Evolutionary conservation across 1,140 invertebrate species (phyloP).

Genomic region (Cotesia vestalis): DNA sequence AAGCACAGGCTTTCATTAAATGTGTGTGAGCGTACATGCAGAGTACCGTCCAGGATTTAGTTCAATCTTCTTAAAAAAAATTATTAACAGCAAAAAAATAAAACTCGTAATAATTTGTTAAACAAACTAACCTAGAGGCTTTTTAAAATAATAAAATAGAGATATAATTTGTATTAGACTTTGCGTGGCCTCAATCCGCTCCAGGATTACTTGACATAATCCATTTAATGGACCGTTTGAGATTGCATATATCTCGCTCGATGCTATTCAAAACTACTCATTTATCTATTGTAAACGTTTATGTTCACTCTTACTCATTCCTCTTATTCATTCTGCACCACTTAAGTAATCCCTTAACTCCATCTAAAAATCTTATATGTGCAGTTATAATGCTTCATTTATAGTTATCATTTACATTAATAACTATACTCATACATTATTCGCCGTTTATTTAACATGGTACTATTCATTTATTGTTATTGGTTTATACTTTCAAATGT

Average conservation of each 20-base stretch:
- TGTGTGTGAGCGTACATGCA: too few relatives aligned
- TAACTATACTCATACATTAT: neutral
- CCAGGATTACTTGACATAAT: constrained; percentile 12
- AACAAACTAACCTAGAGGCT: neutral
- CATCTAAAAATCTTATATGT: neutral
- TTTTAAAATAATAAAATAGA: neutral
- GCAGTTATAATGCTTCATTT: neutral
- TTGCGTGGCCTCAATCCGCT: constrained; percentile 12
- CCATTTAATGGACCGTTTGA: constrained; percentile 14
- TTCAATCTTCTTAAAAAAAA: neutral
- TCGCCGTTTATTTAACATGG: neutral
- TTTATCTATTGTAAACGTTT: constrained; percentile 23
- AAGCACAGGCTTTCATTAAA: too few relatives aligned
- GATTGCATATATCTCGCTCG: neutral
- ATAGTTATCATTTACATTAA: too few relatives aligned
- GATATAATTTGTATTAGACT: constrained; percentile 2
- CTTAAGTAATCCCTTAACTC: constrained; percentile 19
- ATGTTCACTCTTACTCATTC: neutral
- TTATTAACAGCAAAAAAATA: neutral
- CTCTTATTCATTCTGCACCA: constrained; percentile 18
- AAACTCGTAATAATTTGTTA: neutral
- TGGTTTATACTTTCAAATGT: too few relatives aligned
- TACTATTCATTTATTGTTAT: too few relatives aligned
- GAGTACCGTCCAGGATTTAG: too few relatives aligned
- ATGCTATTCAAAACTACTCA: constrained; percentile 15